Evolutionary conservation across 2,797 vertebrate genomes (phyloP), one percentile per base, ranked within the genome.

Genomic region (Enteromius viviparus): DNA sequence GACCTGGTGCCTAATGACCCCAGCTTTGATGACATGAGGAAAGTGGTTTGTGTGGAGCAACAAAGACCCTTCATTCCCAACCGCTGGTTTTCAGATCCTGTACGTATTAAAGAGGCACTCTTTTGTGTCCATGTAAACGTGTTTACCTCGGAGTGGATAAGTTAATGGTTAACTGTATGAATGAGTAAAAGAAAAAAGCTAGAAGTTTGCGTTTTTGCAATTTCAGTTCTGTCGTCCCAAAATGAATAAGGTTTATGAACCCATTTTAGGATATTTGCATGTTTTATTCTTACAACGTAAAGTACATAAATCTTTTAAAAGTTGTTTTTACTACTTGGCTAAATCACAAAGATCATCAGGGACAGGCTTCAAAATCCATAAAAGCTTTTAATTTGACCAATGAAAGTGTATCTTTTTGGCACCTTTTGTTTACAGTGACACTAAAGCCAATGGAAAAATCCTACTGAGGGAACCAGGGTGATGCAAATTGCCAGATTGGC

Each of bases 1-100:
- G 95, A 96, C 84, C 93, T 94, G 88, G 95, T 96, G 88, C 94
- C 94, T 9, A 96, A 93, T 1, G 95, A 96, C 91, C 95, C 95
- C 47, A 96, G 95, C 90, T 96, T 96, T 23, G 95, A 96, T 51
- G 95, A 96, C 87, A 96, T 96, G 95, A 94, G 94, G 87, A 96
- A 96, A 89, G 94, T 95, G 85, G 95, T 96, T 86, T 96, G 95
- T 89, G 92, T 95, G 90, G 95, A 96, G 90, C 95, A 96, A 90
- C 95, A 95, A 87, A 93, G 95, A 85, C 95, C 95, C 62, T 95
- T 95, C 87, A 93, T 96, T 88, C 95, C 95, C 12, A 96, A 96
- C 78, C 94, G 95, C 74, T 96, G 95, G 95, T 96, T 95, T 88
- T 96, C 95, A 47, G 95, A 96, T 87, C 94, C 95, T 6, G 95